phyloP scores from a whole-genome alignment of 2,888 invertebrate genomes.

The Nymphalis urticae region DNA sequence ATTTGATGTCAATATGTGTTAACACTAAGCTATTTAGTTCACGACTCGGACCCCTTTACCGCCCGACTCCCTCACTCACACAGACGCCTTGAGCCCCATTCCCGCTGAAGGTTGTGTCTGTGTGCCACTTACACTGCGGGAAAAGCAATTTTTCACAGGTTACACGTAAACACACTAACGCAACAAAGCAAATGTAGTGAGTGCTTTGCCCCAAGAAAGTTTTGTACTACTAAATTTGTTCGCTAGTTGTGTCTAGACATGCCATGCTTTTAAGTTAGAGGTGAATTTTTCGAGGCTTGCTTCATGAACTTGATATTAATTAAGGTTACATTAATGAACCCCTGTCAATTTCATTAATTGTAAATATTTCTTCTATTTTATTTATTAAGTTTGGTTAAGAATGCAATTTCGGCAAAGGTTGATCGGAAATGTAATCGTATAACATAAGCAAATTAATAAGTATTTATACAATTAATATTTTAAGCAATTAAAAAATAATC shows the following conservation, averaged over 20 bases:
- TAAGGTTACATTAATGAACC: conserved; percentile 22
- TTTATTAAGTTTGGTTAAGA: neutral
- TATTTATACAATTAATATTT: neutral
- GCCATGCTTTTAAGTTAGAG: conserved; percentile 74
- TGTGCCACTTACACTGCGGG: conserved; percentile 56
- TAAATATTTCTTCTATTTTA: neutral
- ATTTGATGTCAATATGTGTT: conserved; percentile 83
- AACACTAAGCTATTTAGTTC: conserved; percentile 83
- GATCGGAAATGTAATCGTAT: neutral
- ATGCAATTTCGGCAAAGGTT: neutral
- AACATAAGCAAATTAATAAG: neutral
- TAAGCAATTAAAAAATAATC: neutral
- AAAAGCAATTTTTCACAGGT: conserved; percentile 78
- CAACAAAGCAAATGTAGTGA: conserved; percentile 64
- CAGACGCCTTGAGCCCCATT: conserved; percentile 51
- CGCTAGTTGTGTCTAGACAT: conserved; percentile 79
- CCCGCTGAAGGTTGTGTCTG: conserved; percentile 45
- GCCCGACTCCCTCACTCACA: conserved; percentile 56
- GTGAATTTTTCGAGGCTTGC: conserved; percentile 70
- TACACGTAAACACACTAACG: conserved; percentile 64
- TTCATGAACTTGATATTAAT: conserved; percentile 46
- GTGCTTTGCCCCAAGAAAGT: conserved; percentile 76
- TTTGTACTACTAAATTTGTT: conserved; percentile 79
- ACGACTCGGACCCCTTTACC: conserved; percentile 72
- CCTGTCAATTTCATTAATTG: conserved; percentile 3